phyloP scores from a whole-genome alignment of 2,113 vertebrate genomes.

The Candoia aspera region DNA sequence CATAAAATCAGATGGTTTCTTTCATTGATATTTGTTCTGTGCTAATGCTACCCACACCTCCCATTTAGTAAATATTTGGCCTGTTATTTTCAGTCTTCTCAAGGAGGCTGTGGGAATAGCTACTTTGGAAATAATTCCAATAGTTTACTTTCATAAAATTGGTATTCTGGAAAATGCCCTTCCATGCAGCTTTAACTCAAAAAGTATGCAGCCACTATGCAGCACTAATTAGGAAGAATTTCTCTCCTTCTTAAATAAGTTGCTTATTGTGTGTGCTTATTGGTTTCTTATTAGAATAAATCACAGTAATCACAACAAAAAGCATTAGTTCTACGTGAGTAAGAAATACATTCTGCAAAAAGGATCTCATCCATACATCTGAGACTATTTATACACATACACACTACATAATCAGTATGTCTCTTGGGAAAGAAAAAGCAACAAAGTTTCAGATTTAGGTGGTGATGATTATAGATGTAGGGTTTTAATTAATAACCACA shows the following conservation, averaged over 20 bases:
- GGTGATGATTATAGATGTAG: background rate
- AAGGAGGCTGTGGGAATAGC: background rate
- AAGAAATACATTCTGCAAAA: background rate
- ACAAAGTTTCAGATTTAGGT: background rate
- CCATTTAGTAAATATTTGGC: background rate
- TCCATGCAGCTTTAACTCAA: background rate
- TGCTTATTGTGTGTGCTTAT: background rate
- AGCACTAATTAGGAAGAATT: background rate
- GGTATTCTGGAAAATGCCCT: background rate
- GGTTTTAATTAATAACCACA: slow-evolving; percentile 7
- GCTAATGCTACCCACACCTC: background rate
- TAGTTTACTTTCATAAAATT: background rate
- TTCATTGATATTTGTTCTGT: background rate
- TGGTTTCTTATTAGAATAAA: background rate
- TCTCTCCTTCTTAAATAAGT: background rate
- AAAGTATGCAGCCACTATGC: background rate
- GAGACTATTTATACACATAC: background rate
- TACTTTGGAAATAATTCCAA: background rate
- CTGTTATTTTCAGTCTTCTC: background rate
- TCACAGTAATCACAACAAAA: background rate
- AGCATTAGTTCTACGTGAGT: background rate
- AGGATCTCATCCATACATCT: background rate
- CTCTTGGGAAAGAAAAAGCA: background rate
- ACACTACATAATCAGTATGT: background rate
- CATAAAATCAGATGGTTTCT: background rate